Percentiles rank a stretch among this genome's conserved stretches.
Conservation (phyloP, 2,797 vertebrate genomes). For the Chloroceryle amazona region DNA sequence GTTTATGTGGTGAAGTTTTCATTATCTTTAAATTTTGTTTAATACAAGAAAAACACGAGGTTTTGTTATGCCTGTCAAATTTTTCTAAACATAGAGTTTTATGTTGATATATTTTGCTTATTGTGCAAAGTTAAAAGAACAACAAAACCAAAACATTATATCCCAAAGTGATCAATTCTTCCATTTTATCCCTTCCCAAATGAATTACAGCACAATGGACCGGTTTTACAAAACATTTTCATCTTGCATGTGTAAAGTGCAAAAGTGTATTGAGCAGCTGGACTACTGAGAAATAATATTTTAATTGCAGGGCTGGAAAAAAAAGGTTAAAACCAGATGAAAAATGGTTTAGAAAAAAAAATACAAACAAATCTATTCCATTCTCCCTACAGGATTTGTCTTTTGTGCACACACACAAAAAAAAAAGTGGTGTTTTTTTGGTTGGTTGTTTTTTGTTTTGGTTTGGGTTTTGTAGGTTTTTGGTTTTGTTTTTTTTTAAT, state of each 20-base stretch:
- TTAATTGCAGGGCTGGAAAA: neutral
- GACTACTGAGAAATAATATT: neutral
- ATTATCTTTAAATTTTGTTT: neutral
- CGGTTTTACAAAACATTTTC: neutral
- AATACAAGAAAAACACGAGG: neutral
- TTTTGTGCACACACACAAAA: fast-evolving
- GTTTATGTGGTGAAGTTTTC: neutral
- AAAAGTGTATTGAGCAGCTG: neutral
- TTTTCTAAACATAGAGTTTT: neutral
- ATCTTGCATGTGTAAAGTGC: neutral
- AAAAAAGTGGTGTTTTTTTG: too few relatives aligned
- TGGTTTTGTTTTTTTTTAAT: neutral
- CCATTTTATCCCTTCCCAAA: neutral
- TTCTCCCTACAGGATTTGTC: neutral
- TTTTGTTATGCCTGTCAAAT: neutral
- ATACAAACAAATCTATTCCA: neutral
- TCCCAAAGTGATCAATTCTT: neutral
- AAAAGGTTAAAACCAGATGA: neutral
- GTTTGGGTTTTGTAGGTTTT: neutral
- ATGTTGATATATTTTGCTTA: neutral
- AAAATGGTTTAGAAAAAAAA: neutral
- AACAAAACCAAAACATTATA: neutral
- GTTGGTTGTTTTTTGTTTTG: too few relatives aligned
- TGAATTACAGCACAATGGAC: neutral
- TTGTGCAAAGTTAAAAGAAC: neutral